Evolutionary conservation across 2,113 vertebrate genomes (phyloP), one percentile per base, ranked within the genome.

Genomic region (Hemicordylus capensis): DNA sequence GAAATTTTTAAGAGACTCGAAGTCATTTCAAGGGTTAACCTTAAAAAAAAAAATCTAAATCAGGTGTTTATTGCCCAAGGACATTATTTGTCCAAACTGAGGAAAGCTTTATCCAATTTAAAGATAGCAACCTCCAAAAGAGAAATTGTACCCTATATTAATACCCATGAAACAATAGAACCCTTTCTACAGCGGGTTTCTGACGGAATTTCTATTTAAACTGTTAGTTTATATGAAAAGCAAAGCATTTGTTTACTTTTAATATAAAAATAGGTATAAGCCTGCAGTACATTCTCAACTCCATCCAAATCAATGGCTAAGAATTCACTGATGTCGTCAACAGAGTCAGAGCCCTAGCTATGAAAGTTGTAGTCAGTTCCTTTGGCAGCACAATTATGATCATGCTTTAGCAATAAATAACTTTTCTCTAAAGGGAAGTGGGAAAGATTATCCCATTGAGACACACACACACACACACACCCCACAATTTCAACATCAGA

Each of bases 341-440:
- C 51, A 67, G 58, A 64, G 56, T 63, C n/a, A 61, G 84, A 56
- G 24, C 22, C 76, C 76, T 72, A 69, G 34, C 51, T 84, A 61
- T 72, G 66, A 51, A 78, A 59, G 96, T 93, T 54, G 78, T 90
- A 90, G 91, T 91, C 26, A 94, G 90, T 92, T 93, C 93, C 95
- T 97, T 95, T 96, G 95, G 95, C 94, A 96, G 95, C 94, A 90
- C 84, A 88, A 94, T 94, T 95, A 95, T 93, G 93, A 95, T 95
- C 91, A 93, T 90, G 89, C 94, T 81, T 95, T 89, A 95, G 90
- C 93, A 96, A 96, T 96, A 97, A 97, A 96, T 96, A 97, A 83
- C 69, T 88, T 89, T 90, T 77, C 89, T 92, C 87, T 76, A 93
- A 90, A 83, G 91, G 46, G 93, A 87, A 93, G 91, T 93, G 83